Conservation (phyloP, 2,888 invertebrate genomes). For the Drosophila kanekoi region DNA sequence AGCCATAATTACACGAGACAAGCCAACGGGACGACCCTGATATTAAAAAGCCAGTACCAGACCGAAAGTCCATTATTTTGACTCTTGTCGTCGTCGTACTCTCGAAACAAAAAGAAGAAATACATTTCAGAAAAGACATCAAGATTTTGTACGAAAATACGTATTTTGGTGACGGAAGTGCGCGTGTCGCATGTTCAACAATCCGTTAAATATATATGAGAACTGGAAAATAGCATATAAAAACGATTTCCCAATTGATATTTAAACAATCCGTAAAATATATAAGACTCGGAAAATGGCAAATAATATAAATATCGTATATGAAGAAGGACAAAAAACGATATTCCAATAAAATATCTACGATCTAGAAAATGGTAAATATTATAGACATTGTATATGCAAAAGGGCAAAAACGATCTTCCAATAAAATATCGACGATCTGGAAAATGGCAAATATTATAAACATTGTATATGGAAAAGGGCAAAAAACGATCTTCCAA, state of each 20-base stretch:
- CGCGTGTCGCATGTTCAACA: constrained; percentile 62
- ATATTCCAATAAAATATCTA: constrained; percentile 52
- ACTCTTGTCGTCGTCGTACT: constrained; percentile 46
- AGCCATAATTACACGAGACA: constrained; percentile 51
- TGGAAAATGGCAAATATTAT: too few species aligned
- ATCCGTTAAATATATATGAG: constrained; percentile 26
- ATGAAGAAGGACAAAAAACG: constrained; percentile 19
- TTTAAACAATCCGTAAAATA: constrained; percentile 34
- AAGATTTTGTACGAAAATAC: constrained; percentile 52
- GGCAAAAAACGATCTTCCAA: too few species aligned
- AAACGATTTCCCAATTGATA: too few species aligned
- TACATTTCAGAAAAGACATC: constrained; percentile 34
- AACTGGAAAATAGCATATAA: too few species aligned
- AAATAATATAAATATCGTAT: constrained; percentile 2
- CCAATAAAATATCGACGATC: too few species aligned
- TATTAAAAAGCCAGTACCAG: constrained; percentile 51
- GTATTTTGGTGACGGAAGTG: constrained; percentile 65
- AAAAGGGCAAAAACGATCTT: too few species aligned
- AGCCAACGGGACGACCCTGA: constrained; percentile 58
- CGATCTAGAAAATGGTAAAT: too few species aligned
- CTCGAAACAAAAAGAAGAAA: constrained; percentile 2
- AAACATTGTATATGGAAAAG: too few species aligned
- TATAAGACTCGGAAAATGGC: constrained; percentile 12
- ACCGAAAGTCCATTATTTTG: too few species aligned
- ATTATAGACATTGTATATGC: too few species aligned